Evolutionary conservation across 2,797 vertebrate genomes (phyloP).

Genomic region (Tolypeutes matacus): DNA sequence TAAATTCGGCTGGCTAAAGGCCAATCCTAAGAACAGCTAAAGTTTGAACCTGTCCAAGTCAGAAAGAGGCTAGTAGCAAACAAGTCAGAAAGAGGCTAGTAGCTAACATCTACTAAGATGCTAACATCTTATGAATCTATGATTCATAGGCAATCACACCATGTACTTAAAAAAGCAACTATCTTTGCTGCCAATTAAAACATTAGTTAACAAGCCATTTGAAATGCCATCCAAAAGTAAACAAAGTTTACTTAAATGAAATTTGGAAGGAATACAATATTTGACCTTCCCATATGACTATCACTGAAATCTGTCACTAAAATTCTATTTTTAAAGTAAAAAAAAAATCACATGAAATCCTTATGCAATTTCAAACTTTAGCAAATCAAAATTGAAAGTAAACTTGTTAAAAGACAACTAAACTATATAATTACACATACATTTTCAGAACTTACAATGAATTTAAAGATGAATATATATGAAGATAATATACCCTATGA

Average conservation of each 20-base stretch:
- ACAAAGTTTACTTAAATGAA: constrained; percentile 58
- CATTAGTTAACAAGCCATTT: constrained; percentile 52
- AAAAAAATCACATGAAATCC: constrained; percentile 47
- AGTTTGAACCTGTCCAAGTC: too few relatives aligned
- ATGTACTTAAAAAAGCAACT: constrained; percentile 54
- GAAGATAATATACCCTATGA: not conserved
- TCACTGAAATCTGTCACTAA: constrained; percentile 58
- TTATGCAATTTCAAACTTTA: constrained; percentile 43
- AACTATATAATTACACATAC: not conserved
- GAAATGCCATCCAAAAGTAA: constrained; percentile 70
- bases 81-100: too few relatives aligned
- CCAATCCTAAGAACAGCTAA: too few relatives aligned
- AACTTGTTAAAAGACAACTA: constrained; percentile 34
- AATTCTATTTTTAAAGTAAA: constrained; percentile 61
- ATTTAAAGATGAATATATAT: not conserved
- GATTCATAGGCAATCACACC: constrained; percentile 25
- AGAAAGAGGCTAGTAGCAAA: too few relatives aligned
- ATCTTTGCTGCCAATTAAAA: constrained; percentile 56
- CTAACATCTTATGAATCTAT: not conserved
- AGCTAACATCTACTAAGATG: too few relatives aligned
- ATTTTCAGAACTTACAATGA: constrained; percentile 37
- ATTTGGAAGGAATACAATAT: constrained; percentile 49
- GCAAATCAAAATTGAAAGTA: constrained; percentile 58
- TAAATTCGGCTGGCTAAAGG: too few relatives aligned
- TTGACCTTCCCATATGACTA: constrained; percentile 45